Conservation (phyloP, 2,888 invertebrate species). For the Acleris literana region DNA sequence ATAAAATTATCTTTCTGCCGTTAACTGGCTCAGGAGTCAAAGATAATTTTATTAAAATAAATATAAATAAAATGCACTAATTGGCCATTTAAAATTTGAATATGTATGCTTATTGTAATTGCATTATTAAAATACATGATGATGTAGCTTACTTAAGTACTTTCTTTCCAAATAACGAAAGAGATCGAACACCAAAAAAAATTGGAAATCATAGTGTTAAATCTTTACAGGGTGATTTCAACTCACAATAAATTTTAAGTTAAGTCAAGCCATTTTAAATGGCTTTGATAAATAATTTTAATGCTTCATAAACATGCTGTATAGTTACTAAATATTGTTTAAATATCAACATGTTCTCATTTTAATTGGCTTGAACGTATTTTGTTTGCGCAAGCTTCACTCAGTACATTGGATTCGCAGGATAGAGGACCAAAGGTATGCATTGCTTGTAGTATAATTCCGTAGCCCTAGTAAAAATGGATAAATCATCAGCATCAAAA, state of each 20-base stretch:
- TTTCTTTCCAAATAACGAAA: too few species aligned
- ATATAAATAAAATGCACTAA: constrained; percentile 38
- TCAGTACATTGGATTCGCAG: constrained; percentile 78
- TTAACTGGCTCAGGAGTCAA: neutral
- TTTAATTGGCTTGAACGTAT: constrained; percentile 80
- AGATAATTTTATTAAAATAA: neutral
- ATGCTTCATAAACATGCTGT: constrained; percentile 1
- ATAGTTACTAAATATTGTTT: constrained; percentile 25
- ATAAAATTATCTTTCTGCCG: neutral
- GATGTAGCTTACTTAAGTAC: neutral
- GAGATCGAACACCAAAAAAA: too few species aligned
- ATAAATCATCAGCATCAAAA: too few species aligned
- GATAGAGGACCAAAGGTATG: constrained; percentile 68
- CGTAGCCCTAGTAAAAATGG: too few species aligned
- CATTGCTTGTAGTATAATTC: constrained; percentile 50
- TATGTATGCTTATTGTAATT: neutral
- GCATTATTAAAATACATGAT: neutral
- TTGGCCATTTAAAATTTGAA: constrained; percentile 45
- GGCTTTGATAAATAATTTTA: neutral
- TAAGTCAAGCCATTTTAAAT: too few species aligned
- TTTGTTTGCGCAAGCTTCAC: constrained; percentile 83
- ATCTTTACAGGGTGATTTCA: too few species aligned
- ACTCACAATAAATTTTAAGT: too few species aligned
- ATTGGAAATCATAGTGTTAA: too few species aligned
- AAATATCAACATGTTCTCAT: constrained; percentile 59